phyloP scores from a whole-genome alignment of 2,888 invertebrate genomes.

The Aspidapion aeneum region DNA sequence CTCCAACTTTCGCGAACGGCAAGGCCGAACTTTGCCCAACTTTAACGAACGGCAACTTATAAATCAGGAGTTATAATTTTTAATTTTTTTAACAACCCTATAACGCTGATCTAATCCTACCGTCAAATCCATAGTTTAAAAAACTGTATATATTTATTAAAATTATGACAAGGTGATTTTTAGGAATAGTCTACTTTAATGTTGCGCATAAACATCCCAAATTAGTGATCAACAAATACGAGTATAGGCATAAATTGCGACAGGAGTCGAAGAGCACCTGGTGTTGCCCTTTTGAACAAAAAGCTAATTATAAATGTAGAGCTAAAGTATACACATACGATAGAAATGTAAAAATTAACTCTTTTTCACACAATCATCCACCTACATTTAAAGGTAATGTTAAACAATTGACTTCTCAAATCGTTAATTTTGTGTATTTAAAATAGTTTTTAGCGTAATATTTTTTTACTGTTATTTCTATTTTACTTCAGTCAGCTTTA shows the following conservation, averaged over 20 bases:
- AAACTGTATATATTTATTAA: too few species aligned
- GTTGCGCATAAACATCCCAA: conserved; percentile 22
- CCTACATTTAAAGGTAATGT: conserved; percentile 19
- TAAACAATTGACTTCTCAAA: not conserved
- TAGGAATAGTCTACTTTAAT: conserved; percentile 20
- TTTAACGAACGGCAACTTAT: too few species aligned
- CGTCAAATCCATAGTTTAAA: too few species aligned
- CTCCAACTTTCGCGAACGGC: too few species aligned
- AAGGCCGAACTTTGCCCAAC: too few species aligned
- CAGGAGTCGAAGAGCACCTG: not conserved
- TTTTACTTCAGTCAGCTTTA: too few species aligned
- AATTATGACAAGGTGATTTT: too few species aligned
- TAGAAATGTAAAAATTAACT: conserved; percentile 6
- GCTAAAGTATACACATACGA: conserved; percentile 14
- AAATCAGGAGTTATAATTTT: too few species aligned
- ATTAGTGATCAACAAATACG: conserved; percentile 22
- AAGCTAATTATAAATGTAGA: conserved; percentile 21
- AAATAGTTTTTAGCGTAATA: too few species aligned
- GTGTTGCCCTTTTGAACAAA: conserved; percentile 2
- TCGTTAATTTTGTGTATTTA: not conserved
- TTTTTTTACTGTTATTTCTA: too few species aligned
- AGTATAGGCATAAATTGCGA: conserved; percentile 7
- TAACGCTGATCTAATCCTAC: too few species aligned
- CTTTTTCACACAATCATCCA: conserved; percentile 16
- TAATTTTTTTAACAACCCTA: too few species aligned